phyloP scores from a whole-genome alignment of 1,140 invertebrate species.

The Calliopsis andreniformis region DNA sequence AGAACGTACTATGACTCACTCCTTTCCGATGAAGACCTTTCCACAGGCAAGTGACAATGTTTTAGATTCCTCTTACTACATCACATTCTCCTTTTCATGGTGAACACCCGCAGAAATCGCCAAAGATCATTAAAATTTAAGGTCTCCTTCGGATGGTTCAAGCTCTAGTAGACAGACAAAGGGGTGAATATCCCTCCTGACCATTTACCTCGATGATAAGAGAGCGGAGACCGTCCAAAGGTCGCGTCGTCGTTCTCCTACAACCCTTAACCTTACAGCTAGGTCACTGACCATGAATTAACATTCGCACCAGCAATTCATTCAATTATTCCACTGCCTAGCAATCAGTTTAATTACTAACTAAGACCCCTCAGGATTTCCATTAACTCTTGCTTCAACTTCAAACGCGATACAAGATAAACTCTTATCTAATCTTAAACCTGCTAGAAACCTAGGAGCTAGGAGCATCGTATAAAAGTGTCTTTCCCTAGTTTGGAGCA shows the following conservation, averaged over 20 bases:
- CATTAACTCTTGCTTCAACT: too few species aligned
- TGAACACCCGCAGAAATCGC: neutral
- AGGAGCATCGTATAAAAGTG: too few species aligned
- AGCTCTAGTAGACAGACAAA: too few species aligned
- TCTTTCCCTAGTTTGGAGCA: too few species aligned
- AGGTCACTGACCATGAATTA: constrained; percentile 19
- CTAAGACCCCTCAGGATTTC: too few species aligned
- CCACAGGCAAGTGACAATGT: neutral
- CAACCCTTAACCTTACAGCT: constrained; percentile 47
- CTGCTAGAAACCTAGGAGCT: too few species aligned
- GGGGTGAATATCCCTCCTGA: constrained; percentile 22
- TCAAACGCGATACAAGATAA: too few species aligned
- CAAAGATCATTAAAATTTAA: neutral
- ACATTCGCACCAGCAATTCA: neutral
- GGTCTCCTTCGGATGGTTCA: neutral
- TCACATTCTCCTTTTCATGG: neutral
- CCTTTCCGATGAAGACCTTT: neutral
- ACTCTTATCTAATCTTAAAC: too few species aligned
- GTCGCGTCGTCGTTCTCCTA: constrained; percentile 21
- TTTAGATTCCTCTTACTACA: neutral
- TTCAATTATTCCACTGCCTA: neutral
- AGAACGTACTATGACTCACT: neutral
- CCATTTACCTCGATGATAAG: constrained; percentile 42
- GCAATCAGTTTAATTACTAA: neutral
- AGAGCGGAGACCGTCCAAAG: constrained; percentile 16